phyloP scores from a whole-genome alignment of 2,888 invertebrate species.

The Agonopterix subpropinquella region DNA sequence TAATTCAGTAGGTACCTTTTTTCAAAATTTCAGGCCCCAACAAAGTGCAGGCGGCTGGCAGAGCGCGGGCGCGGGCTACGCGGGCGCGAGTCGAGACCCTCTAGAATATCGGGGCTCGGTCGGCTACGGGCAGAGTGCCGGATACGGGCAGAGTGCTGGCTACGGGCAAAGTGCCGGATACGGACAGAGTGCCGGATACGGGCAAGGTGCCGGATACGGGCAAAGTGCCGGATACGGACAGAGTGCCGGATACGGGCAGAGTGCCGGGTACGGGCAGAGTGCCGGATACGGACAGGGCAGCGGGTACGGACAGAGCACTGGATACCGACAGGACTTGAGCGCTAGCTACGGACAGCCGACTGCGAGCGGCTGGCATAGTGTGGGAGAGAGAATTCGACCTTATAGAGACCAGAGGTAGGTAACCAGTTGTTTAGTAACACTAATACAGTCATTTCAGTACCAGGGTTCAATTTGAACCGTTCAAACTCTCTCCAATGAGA shows the following conservation, averaged over 20 bases:
- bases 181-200: constrained; percentile 10
- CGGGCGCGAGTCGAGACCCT: constrained; percentile 25
- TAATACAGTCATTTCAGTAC: no score
- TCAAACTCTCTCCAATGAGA: no score
- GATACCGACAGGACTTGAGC: constrained; percentile 5
- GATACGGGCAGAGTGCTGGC: constrained; percentile 5
- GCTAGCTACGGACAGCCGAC: constrained; percentile 22
- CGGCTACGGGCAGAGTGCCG: constrained; percentile 21
- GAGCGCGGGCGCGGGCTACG: constrained; percentile 24
- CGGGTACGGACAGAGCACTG: constrained; percentile 24
- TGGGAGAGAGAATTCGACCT: constrained; percentile 50
- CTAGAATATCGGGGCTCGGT: constrained; percentile 23
- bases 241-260: constrained; percentile 9
- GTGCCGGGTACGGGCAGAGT: constrained; percentile 11
- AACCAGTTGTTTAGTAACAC: background rate
- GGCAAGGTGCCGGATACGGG: constrained; percentile 6
- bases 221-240: constrained; percentile 9
- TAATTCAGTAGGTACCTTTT: background rate
- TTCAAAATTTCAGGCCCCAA: constrained; percentile 37
- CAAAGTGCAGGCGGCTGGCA: constrained; percentile 40
- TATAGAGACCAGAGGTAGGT: constrained; percentile 62
- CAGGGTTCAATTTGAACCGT: no score
- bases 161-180: constrained; percentile 6
- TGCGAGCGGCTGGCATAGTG: constrained; percentile 54
- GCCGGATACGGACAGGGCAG: constrained; percentile 11